phyloP scores from a whole-genome alignment of 1,140 invertebrate genomes.

The Platyscapa corneri region DNA sequence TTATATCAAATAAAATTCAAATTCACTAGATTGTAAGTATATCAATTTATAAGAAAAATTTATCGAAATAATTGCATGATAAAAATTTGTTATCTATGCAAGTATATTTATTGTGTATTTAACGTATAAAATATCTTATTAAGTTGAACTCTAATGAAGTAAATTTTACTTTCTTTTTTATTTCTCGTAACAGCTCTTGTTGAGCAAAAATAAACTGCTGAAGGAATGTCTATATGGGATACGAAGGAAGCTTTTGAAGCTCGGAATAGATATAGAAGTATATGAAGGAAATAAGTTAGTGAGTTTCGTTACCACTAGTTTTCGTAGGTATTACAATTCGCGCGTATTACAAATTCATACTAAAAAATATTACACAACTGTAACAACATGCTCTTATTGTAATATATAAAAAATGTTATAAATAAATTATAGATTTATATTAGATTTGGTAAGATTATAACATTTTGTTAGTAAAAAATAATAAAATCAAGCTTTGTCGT shows the following conservation, averaged over 20 bases:
- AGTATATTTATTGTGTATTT: neutral
- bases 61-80: neutral
- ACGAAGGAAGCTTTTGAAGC: conserved; percentile 8
- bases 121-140: neutral
- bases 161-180: neutral
- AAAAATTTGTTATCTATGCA: neutral
- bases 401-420: neutral
- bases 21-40: too few relatives aligned
- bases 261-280: conserved; percentile 14
- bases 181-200: neutral
- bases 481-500: too few relatives aligned
- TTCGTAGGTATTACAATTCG: neutral
- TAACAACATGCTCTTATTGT: too few relatives aligned
- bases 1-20: too few relatives aligned
- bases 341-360: neutral
- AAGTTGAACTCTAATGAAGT: neutral
- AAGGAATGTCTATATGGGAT: neutral
- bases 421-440: neutral
- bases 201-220: neutral
- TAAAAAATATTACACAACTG: neutral
- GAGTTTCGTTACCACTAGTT: neutral
- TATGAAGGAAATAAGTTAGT: conserved; percentile 7
- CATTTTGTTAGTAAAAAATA: too few relatives aligned
- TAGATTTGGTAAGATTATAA: neutral
- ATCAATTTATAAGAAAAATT: too few relatives aligned